Evolutionary conservation across 2,888 invertebrate genomes (phyloP).

Genomic region (Cephonodes hylas): DNA sequence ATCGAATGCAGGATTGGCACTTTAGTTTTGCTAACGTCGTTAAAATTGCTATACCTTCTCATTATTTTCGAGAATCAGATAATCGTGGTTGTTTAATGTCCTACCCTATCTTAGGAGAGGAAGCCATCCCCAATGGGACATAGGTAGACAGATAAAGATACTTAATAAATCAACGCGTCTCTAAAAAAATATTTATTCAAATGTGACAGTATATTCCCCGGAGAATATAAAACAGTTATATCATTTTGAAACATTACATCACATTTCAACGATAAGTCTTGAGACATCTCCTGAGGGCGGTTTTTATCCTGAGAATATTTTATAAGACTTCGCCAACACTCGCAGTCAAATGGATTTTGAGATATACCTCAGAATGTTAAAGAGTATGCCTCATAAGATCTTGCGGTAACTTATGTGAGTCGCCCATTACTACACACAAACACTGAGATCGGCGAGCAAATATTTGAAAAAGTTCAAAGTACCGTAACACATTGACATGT

Average conservation of each 20-base stretch:
- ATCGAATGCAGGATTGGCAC: too few species aligned
- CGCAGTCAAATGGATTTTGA: conserved; percentile 14
- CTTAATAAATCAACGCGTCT: background rate
- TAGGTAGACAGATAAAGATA: too few species aligned
- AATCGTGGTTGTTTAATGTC: too few species aligned
- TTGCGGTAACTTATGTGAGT: conserved; percentile 11
- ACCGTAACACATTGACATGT: too few species aligned
- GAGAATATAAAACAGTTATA: background rate
- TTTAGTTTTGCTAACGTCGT: too few species aligned
- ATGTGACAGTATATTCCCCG: background rate
- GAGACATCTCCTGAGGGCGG: background rate
- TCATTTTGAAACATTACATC: conserved; percentile 10
- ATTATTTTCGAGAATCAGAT: too few species aligned
- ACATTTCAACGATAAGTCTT: conserved; percentile 6
- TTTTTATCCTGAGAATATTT: conserved; percentile 12
- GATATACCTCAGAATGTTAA: conserved; percentile 15
- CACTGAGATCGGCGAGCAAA: background rate
- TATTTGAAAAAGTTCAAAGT: too few species aligned
- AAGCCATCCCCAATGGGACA: too few species aligned
- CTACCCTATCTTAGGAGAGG: too few species aligned
- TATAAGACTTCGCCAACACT: conserved; percentile 13
- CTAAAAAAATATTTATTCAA: background rate
- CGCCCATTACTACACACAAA: background rate
- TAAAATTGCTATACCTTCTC: too few species aligned
- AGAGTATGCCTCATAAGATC: conserved; percentile 8